Evolutionary conservation across 2,797 vertebrate species (phyloP).

Genomic region (Lutjanus campechanus): DNA sequence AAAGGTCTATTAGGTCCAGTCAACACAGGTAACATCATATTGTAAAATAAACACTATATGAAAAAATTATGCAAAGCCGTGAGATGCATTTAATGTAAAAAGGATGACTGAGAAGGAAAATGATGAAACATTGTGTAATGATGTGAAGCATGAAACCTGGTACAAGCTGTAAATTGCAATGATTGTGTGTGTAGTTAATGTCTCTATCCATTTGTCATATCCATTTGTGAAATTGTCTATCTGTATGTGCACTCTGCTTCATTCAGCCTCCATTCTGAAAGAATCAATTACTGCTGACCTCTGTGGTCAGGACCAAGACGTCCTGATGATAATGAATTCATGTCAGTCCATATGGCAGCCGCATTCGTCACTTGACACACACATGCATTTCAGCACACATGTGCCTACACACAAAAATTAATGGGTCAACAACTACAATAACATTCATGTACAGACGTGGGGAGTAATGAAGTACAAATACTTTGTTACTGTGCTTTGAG

Average conservation of each 20-base stretch:
- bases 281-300: constrained; percentile 49
- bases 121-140: background rate
- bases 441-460: background rate
- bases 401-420: background rate
- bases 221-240: constrained; percentile 7
- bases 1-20: background rate
- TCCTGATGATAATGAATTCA: constrained; percentile 30
- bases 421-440: background rate
- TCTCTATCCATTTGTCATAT: no score
- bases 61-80: constrained; percentile 32
- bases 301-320: background rate
- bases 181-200: background rate
- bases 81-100: constrained; percentile 2
- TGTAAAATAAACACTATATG: constrained; percentile 5
- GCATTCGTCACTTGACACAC: constrained; percentile 13
- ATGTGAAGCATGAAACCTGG: constrained; percentile 23
- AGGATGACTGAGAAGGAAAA: constrained; percentile 15
- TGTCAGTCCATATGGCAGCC: constrained; percentile 10
- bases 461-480: no score
- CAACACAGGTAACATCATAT: background rate
- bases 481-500: no score
- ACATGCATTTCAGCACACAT: background rate
- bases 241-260: background rate
- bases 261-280: constrained; percentile 21
- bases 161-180: background rate